Evolutionary conservation across 2,888 invertebrate genomes (phyloP), one percentile per base, ranked within the genome.

Genomic region (Epirrita christyi): DNA sequence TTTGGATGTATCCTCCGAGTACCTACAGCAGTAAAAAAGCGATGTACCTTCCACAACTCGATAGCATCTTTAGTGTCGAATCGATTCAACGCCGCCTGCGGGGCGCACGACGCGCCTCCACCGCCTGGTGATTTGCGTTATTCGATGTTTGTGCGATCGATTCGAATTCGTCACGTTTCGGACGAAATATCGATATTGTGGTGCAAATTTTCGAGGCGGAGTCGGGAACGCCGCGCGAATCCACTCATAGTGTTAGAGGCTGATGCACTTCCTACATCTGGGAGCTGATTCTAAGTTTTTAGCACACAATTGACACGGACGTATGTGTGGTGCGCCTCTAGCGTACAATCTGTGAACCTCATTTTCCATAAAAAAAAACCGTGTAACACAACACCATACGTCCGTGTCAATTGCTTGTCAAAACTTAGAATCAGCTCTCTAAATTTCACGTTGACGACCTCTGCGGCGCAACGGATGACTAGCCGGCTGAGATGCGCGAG

Each of bases 161-260:
- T 80, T 80, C 77, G 76, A 70, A 83, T 81, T 81, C 85, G 85
- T 85, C 86, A 86, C 86, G 86, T 84, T 84, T 71, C 55, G 70
- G 65, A 70, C 74, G 71, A 72, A 73, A 70, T 72, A 76, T 70
- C 76, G 78, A 75, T 71, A 70, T 68, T 72, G 73, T 66, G 67
- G 66, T 69, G 83, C 82, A 82, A 82, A 84, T 84, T 81, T 83
- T 70, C 68, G 72, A 81, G 85, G 84, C 83, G 84, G 73, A 72
- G 79, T 68, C 64, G 74, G 68, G 74, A 81, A 81, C 78, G 81
- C 70, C 78, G 81, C 70, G 63, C 70, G 72, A 46, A n/a, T 38
- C 21, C 54, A 38, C 79, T 78, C 80, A 76, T n/a, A 79, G 11
- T 29, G 45, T 55, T 47, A 73, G 60, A 68, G 73, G 32, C 21